phyloP scores from a whole-genome alignment of 2,888 invertebrate species.

The Chrysolina oricalcia region DNA sequence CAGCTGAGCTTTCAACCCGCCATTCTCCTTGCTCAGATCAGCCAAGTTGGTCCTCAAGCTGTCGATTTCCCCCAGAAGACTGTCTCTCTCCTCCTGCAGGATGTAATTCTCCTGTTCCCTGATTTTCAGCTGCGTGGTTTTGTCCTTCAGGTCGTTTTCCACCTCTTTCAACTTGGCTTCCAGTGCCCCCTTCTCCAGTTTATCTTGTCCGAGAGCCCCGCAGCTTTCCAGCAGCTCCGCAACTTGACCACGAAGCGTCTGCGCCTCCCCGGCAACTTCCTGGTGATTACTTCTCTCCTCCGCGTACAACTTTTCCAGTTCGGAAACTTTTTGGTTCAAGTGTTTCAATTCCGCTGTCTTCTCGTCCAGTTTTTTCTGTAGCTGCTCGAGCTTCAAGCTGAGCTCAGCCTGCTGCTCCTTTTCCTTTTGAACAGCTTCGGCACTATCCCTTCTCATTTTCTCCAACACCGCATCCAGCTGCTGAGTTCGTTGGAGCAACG shows the following conservation, averaged over 20 bases:
- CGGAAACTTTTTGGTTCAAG: constrained; percentile 31
- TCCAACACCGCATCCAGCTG: constrained; percentile 40
- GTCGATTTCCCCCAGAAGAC: constrained; percentile 47
- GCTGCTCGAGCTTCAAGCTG: constrained; percentile 45
- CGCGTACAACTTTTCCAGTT: constrained; percentile 40
- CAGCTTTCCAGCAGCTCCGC: constrained; percentile 38
- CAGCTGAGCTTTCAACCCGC: constrained; percentile 17
- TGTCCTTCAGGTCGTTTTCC: constrained; percentile 35
- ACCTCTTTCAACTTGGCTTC: constrained; percentile 34
- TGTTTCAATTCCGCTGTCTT: constrained; percentile 39
- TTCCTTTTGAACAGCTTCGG: constrained; percentile 49
- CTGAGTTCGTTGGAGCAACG: constrained; percentile 48
- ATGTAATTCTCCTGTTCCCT: constrained; percentile 44
- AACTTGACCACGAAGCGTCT: constrained; percentile 12
- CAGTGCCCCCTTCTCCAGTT: constrained; percentile 35
- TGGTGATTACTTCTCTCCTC: constrained; percentile 37
- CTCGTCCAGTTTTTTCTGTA: constrained; percentile 40
- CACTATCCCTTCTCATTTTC: constrained; percentile 40
- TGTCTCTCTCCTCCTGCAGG: constrained; percentile 45
- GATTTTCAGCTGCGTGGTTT: constrained; percentile 35
- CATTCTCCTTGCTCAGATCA: constrained; percentile 40
- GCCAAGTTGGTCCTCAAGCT: constrained; percentile 49
- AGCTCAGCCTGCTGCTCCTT: constrained; percentile 50
- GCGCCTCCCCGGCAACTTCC: constrained; percentile 24
- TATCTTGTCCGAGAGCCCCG: constrained; percentile 32